Conservation (phyloP, 2,797 vertebrate genomes). For the Champsocephalus esox region DNA sequence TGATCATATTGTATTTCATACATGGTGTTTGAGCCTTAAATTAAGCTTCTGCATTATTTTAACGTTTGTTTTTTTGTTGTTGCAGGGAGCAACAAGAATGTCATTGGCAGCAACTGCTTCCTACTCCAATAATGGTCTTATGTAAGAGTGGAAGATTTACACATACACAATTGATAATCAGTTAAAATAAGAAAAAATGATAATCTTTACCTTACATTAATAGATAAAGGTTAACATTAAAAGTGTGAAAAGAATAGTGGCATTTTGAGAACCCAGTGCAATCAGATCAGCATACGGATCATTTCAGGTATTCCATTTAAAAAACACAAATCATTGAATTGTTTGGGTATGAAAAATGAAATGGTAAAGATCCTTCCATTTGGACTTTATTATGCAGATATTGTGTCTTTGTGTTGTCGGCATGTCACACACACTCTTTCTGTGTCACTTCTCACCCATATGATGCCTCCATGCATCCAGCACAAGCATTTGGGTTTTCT, state of each 20-base stretch:
- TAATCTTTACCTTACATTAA: too few relatives aligned
- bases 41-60: too few relatives aligned
- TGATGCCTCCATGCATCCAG: constrained; percentile 32
- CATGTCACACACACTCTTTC: constrained; percentile 27
- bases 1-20: too few relatives aligned
- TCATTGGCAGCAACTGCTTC: too few relatives aligned
- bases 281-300: neutral
- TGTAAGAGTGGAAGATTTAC: neutral
- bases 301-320: neutral
- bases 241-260: neutral
- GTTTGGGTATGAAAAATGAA: neutral
- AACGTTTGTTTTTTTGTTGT: too few relatives aligned
- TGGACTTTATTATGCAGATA: constrained; percentile 29
- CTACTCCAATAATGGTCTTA: too few relatives aligned
- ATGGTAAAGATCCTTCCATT: neutral
- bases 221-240: neutral
- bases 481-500: constrained; percentile 28
- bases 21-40: too few relatives aligned
- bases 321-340: neutral
- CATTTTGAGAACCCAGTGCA: neutral
- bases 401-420: constrained; percentile 14
- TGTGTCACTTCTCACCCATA: constrained; percentile 30
- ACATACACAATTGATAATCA: neutral
- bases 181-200: too few relatives aligned
- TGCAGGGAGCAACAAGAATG: too few relatives aligned